Percentiles rank a stretch among this genome's conserved stretches.
These are phyloP conservation scores for Anthrax anthrax DNA, from an alignment of 2,888 invertebrate species.

Conservation along the genomic window DNA sequence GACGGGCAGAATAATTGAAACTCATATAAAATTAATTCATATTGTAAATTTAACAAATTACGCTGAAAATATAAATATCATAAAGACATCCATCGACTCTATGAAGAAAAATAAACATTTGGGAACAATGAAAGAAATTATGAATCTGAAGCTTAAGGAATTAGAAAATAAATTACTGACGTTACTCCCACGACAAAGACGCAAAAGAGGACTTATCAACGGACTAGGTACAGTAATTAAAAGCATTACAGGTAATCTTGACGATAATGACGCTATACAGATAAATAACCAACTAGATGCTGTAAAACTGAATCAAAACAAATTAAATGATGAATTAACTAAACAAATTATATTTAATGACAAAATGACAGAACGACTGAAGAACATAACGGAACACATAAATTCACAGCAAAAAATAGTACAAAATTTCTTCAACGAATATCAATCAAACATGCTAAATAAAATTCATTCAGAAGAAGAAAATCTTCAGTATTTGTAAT, in stretches of 20 bases:
- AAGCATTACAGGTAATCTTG: constrained; percentile 8
- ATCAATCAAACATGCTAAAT: not conserved
- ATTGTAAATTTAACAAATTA: constrained; percentile 3
- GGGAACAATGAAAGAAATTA: not conserved
- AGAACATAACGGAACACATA: constrained; percentile 8
- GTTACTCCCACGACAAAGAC: constrained; percentile 1
- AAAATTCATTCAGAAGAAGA: constrained; percentile 3
- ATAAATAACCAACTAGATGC: constrained; percentile 4
- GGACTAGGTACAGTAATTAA: constrained; percentile 2
- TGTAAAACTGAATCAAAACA: constrained; percentile 2
- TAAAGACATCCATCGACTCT: not conserved
- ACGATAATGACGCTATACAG: constrained; percentile 4
- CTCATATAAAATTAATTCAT: not conserved
- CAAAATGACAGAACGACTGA: constrained; percentile 4
- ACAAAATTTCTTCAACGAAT: constrained; percentile 3
- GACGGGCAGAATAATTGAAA: not conserved
- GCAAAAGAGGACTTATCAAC: constrained; percentile 6
- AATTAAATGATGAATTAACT: not conserved
- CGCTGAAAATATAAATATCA: constrained; percentile 1
- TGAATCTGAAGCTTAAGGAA: not conserved
- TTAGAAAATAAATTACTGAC: constrained; percentile 1
- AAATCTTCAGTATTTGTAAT: not conserved
- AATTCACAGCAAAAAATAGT: constrained; percentile 9
- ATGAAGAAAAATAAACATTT: not conserved
- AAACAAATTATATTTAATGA: constrained; percentile 2